phyloP scores from a whole-genome alignment of 2,113 vertebrate genomes.

The Melanerpes formicivorus region DNA sequence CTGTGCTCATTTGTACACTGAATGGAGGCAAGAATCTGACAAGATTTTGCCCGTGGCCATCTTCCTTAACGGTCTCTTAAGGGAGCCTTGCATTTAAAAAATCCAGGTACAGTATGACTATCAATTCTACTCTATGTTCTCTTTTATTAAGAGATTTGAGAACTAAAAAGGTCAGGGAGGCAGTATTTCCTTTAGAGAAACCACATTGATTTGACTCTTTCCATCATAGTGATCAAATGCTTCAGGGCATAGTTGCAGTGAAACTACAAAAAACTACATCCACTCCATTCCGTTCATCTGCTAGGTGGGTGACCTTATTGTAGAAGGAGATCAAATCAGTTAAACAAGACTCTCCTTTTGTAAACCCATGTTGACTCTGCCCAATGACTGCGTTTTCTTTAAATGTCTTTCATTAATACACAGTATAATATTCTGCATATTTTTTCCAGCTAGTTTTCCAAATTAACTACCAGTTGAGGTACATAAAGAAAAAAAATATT shows the following conservation, averaged over 20 bases:
- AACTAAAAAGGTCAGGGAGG: background rate
- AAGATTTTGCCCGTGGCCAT: background rate
- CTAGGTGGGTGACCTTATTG: too few relatives aligned
- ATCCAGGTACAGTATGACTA: background rate
- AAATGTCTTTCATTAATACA: background rate
- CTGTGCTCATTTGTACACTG: background rate
- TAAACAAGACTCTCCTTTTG: background rate
- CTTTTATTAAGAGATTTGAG: background rate
- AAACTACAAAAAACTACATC: background rate
- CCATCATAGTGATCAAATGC: background rate
- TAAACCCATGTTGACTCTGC: background rate
- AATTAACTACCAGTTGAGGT: background rate
- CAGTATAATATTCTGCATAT: background rate
- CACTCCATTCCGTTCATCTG: background rate
- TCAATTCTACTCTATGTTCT: background rate
- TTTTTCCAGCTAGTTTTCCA: background rate
- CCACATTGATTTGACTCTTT: background rate
- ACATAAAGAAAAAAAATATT: background rate
- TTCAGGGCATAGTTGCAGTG: background rate
- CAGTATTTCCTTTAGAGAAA: background rate
- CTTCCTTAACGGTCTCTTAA: background rate
- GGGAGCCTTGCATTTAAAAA: background rate
- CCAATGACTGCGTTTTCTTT: background rate
- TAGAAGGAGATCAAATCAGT: background rate
- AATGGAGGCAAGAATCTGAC: background rate